Conservation (phyloP, 2,888 invertebrate genomes). For the Bugula neritina region DNA sequence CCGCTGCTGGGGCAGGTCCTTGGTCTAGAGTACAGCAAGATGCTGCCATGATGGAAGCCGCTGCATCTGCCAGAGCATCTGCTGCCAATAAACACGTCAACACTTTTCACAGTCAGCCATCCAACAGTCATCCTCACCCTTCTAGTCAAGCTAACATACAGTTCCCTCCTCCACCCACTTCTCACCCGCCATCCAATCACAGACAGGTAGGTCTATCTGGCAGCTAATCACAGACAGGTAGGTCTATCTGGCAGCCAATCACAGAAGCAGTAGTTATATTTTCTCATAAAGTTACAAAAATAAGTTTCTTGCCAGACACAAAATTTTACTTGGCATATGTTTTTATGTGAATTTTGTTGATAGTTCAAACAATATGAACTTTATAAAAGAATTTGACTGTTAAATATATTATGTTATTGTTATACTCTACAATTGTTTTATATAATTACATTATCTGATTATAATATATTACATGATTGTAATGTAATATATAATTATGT, state of each 20-base stretch:
- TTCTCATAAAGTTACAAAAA: too few species aligned
- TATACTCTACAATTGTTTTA: too few species aligned
- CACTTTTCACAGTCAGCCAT: not conserved
- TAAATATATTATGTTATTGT: too few species aligned
- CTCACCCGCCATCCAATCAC: not conserved
- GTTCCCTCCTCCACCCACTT: conserved; percentile 8
- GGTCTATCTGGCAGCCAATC: not conserved
- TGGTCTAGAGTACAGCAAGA: conserved; percentile 4
- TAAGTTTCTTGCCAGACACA: too few species aligned
- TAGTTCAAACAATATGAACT: too few species aligned
- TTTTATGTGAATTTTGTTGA: too few species aligned
- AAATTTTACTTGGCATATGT: too few species aligned
- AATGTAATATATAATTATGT: too few species aligned
- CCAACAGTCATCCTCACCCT: not conserved
- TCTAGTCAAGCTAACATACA: conserved; percentile 23
- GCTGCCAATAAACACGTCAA: not conserved
- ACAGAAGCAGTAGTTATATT: too few species aligned
- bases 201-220: not conserved
- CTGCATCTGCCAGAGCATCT: not conserved
- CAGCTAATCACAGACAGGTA: not conserved
- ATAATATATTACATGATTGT: too few species aligned
- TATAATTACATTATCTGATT: too few species aligned
- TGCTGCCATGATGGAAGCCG: conserved; percentile 24
- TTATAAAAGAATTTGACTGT: too few species aligned
- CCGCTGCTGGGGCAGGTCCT: not conserved